Conservation (phyloP, 2,888 invertebrate genomes). For the Tetrapedia diversipes region DNA sequence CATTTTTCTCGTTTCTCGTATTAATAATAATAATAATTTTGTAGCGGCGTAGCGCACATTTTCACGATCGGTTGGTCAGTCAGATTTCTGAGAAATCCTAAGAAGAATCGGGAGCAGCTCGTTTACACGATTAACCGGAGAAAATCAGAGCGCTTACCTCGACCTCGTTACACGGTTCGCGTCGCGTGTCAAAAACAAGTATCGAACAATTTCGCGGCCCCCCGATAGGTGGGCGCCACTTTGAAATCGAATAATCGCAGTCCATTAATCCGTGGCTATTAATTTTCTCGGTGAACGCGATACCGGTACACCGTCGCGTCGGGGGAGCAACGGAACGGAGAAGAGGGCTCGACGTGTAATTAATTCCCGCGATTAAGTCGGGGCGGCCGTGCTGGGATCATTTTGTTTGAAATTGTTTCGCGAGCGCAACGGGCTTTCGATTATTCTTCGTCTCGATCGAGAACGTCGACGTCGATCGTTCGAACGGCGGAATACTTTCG, state of each 20-base stretch:
- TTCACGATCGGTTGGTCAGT: too few species aligned
- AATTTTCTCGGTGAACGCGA: constrained; percentile 31
- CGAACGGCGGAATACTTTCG: too few species aligned
- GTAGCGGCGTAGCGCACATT: too few species aligned
- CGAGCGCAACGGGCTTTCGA: not conserved
- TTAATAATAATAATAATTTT: too few species aligned
- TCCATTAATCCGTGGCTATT: constrained; percentile 38
- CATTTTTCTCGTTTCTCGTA: too few species aligned
- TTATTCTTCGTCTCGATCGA: too few species aligned
- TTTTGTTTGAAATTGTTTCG: constrained; percentile 23
- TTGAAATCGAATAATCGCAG: constrained; percentile 10
- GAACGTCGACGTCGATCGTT: too few species aligned
- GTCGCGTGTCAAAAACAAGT: not conserved
- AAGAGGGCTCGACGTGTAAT: constrained; percentile 22
- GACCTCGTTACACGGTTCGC: too few species aligned
- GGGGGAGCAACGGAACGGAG: not conserved
- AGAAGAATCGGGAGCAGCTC: too few species aligned
- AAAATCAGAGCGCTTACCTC: too few species aligned
- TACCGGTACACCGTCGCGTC: not conserved
- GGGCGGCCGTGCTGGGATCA: constrained; percentile 6
- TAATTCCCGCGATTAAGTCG: constrained; percentile 50
- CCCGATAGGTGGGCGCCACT: not conserved
- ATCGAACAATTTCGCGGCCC: not conserved
- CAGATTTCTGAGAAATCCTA: too few species aligned
- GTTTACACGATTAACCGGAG: too few species aligned